Conservation (phyloP, 1,140 invertebrate species). For the Ostrea edulis region DNA sequence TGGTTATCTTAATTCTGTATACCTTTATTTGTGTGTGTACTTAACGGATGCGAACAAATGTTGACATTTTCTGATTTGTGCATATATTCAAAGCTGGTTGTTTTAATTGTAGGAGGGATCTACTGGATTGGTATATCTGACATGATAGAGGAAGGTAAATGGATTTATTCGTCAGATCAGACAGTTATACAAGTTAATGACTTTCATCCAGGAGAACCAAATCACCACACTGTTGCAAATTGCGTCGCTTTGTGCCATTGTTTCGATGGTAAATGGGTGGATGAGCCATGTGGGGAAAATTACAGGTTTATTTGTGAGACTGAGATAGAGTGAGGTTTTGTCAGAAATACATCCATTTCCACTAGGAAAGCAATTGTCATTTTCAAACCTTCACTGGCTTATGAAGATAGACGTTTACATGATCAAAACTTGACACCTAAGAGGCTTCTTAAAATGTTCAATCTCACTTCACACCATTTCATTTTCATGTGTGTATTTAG, state of each 20-base stretch:
- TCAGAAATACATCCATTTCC: background rate
- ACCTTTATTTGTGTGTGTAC: too few species aligned
- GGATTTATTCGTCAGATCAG: conserved; percentile 1
- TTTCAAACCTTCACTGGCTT: too few species aligned
- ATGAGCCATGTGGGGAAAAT: background rate
- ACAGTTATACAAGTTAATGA: background rate
- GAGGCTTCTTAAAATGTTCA: too few species aligned
- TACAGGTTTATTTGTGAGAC: background rate
- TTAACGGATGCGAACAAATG: too few species aligned
- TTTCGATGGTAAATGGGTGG: background rate
- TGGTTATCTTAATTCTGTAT: too few species aligned
- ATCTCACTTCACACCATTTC: too few species aligned
- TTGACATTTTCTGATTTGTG: too few species aligned
- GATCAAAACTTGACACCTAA: too few species aligned
- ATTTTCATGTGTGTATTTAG: too few species aligned
- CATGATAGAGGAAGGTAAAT: background rate
- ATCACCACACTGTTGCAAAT: background rate
- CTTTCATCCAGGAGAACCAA: background rate
- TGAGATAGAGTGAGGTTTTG: background rate
- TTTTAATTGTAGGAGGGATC: background rate
- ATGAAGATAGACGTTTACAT: too few species aligned
- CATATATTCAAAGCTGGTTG: background rate
- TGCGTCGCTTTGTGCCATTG: background rate
- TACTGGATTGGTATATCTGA: conserved; percentile 11
- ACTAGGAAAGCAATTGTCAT: too few species aligned